A percentile compares a stretch with the other conserved stretches of the same genome.
phyloP scores from a whole-genome alignment of 2,888 invertebrate species.

The Tiphia femorata region DNA sequence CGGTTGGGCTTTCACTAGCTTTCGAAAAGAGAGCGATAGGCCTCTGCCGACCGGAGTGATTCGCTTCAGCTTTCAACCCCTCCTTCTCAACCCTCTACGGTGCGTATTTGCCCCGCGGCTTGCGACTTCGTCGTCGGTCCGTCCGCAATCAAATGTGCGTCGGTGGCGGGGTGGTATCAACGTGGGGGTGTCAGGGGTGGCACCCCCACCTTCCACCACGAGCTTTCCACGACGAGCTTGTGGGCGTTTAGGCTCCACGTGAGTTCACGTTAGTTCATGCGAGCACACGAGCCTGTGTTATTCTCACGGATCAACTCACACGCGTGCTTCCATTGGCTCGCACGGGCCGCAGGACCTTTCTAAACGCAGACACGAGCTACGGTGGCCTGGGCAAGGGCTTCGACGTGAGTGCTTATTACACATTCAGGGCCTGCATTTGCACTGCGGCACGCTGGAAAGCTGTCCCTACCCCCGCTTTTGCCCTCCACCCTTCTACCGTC shows the following conservation, averaged over 20 bases:
- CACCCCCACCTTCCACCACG: too few species aligned
- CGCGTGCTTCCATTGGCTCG: constrained; percentile 15
- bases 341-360: constrained; percentile 53
- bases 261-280: not conserved
- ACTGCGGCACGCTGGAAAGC: constrained; percentile 38
- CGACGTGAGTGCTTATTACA: constrained; percentile 62
- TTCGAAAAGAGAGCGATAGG: constrained; percentile 42
- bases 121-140: constrained; percentile 24
- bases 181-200: too few species aligned
- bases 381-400: constrained; percentile 45
- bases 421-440: constrained; percentile 58
- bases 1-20: constrained; percentile 40
- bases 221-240: not conserved
- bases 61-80: not conserved
- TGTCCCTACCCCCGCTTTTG: constrained; percentile 6
- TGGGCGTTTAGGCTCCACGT: not conserved
- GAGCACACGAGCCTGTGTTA: not conserved
- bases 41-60: constrained; percentile 17
- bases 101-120: constrained; percentile 45
- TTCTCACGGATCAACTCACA: constrained; percentile 4
- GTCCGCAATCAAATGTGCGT: constrained; percentile 50
- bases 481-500: constrained; percentile 6
- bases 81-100: constrained; percentile 15
- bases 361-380: constrained; percentile 49
- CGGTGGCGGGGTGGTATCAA: constrained; percentile 28